phyloP scores from a whole-genome alignment of 2,797 vertebrate genomes.

The Parotocinclus haroldoi region DNA sequence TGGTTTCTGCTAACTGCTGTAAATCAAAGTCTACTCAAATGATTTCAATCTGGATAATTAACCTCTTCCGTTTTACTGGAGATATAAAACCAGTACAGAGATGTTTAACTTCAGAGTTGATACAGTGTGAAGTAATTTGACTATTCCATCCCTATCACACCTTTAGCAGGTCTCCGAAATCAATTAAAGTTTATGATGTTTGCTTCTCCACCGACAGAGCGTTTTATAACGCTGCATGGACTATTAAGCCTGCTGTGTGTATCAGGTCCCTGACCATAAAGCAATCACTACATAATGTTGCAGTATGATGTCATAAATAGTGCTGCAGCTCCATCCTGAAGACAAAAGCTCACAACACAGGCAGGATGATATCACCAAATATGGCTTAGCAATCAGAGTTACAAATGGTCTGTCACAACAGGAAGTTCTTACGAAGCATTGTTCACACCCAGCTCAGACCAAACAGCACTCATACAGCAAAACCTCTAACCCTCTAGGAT shows the following conservation, averaged over 20 bases:
- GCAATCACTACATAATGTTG: slow-evolving; percentile 4
- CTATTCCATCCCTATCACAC: background rate
- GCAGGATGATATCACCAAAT: slow-evolving; percentile 69
- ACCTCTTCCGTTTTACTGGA: background rate
- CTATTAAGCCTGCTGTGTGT: background rate
- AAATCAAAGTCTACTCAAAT: too few relatives aligned
- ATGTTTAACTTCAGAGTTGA: background rate
- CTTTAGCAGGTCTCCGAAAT: too few relatives aligned
- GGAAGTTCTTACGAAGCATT: slow-evolving; percentile 56
- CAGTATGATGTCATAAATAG: slow-evolving; percentile 23
- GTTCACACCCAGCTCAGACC: background rate
- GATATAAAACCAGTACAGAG: too few relatives aligned
- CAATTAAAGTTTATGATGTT: too few relatives aligned
- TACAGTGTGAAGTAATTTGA: background rate
- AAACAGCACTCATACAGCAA: background rate
- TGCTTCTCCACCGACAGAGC: background rate
- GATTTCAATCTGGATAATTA: too few relatives aligned
- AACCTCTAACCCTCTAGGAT: slow-evolving; percentile 18
- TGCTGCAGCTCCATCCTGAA: slow-evolving; percentile 52
- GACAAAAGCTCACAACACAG: slow-evolving; percentile 62
- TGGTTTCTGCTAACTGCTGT: too few relatives aligned
- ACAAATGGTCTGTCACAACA: slow-evolving; percentile 66
- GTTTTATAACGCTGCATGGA: background rate
- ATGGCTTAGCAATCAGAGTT: slow-evolving; percentile 59
- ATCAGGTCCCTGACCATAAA: slow-evolving; percentile 20